Base-by-base conservation (phyloP, 2,888 invertebrate species). In the Elegia similella region DNA sequence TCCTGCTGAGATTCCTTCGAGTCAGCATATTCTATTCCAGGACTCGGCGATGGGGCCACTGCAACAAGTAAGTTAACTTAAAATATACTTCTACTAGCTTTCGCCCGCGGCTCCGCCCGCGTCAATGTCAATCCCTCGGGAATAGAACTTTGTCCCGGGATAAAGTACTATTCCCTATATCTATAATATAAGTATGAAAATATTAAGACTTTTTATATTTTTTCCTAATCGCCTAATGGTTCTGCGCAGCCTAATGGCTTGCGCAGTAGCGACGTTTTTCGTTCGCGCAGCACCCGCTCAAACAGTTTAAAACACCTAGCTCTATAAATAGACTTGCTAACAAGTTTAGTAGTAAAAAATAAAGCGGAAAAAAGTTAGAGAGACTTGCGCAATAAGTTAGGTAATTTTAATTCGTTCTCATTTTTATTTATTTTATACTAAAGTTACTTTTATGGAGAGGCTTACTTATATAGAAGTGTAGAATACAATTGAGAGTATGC, bases 1-100 rank as follows among this genome's bases (percentile, higher is more conserved):
- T 78, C 79, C 0, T 67, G 58, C 7, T 68, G 64, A 1, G 66
- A 42, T 50, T 75, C 72, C 29, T 73, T 74, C 0, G 75, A 59
- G 29, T 75, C 72, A 0, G 76, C 78, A 43, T 81, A 81, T 48
- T 77, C 75, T 0, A 81, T 69, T 1, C 81, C 78, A 0, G 76
- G 70, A 1, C 69, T 58, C 3, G 64, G 59, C 0, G 73, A 61
- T 0, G 78, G 67, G 6, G 69, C 58, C 6, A 60, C 76, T 78
- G 68, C 1, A 56, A 59, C 59, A 52, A 59, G 47, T 58, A 15
- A 57, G 52, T 52, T n/a, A 10, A n/a, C n/a, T n/a, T n/a, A 1
- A 38, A 2, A 12, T 38, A n/a, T 38, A n/a, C n/a, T 23, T 3
- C 2, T 3, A 23, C 23, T 23, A 23, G 23, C 23, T 23, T 2